phyloP scores from a whole-genome alignment of 2,113 vertebrate genomes.

The Accipiter cooperii region DNA sequence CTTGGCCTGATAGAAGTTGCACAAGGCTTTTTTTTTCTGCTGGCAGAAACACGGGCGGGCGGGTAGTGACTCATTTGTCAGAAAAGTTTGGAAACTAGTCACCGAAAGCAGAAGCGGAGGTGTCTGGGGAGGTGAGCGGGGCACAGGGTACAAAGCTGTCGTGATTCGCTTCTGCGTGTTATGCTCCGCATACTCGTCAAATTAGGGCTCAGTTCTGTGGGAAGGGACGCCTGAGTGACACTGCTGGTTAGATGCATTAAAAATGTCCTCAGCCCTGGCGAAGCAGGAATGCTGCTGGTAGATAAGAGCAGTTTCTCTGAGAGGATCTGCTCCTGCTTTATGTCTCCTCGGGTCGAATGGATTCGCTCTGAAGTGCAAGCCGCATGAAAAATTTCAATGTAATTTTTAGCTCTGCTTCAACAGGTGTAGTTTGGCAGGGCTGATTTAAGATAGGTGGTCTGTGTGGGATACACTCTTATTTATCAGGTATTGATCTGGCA shows the following conservation, averaged over 20 bases:
- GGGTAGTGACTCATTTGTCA: conserved; percentile 6
- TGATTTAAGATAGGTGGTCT: background rate
- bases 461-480: background rate
- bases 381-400: background rate
- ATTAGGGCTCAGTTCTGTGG: background rate
- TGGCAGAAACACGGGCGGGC: background rate
- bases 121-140: background rate
- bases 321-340: background rate
- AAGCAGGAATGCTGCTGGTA: background rate
- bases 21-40: background rate
- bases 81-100: background rate
- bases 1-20: background rate
- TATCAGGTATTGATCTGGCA: background rate
- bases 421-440: background rate
- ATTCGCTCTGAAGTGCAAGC: background rate
- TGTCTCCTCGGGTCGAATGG: background rate
- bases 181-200: background rate
- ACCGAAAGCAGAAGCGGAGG: background rate
- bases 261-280: background rate
- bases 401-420: conserved; percentile 2
- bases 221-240: background rate
- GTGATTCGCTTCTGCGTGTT: background rate
- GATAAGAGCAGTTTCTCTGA: background rate
- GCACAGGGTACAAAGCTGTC: background rate
- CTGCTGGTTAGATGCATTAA: background rate